Evolutionary conservation across 2,113 vertebrate species (phyloP).

Genomic region (Lagopus leucura): DNA sequence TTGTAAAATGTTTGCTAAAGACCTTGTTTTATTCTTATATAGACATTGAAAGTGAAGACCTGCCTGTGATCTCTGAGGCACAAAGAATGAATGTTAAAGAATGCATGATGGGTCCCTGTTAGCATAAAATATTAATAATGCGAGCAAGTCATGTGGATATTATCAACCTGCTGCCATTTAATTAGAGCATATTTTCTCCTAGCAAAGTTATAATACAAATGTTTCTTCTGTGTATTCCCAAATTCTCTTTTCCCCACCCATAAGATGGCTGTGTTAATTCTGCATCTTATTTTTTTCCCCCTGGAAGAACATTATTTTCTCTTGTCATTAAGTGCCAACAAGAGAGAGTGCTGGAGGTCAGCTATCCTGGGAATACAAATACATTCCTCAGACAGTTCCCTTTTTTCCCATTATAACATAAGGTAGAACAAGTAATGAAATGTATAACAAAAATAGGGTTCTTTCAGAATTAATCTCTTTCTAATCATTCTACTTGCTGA

Average conservation of each 20-base stretch:
- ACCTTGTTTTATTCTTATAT: background rate
- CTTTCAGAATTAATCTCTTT: background rate
- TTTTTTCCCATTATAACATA: background rate
- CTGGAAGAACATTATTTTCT: accelerated
- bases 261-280: background rate
- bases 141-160: background rate
- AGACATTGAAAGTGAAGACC: background rate
- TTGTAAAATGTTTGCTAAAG: background rate
- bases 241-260: background rate
- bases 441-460: background rate
- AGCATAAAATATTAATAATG: conserved; percentile 50
- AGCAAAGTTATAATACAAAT: background rate
- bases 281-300: background rate
- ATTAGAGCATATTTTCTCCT: conserved; percentile 16
- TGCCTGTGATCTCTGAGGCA: background rate
- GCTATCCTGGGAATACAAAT: background rate
- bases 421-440: background rate
- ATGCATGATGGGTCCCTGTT: conserved; percentile 15
- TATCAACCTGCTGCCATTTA: background rate
- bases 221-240: background rate
- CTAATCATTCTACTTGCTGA: background rate
- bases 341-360: background rate
- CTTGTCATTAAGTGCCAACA: background rate
- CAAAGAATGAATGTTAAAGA: conserved; percentile 33
- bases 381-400: accelerated